Evolutionary conservation across 1,140 invertebrate species (phyloP), one percentile per base, ranked within the genome.

Genomic region (Caenorhabditis tropicalis): DNA sequence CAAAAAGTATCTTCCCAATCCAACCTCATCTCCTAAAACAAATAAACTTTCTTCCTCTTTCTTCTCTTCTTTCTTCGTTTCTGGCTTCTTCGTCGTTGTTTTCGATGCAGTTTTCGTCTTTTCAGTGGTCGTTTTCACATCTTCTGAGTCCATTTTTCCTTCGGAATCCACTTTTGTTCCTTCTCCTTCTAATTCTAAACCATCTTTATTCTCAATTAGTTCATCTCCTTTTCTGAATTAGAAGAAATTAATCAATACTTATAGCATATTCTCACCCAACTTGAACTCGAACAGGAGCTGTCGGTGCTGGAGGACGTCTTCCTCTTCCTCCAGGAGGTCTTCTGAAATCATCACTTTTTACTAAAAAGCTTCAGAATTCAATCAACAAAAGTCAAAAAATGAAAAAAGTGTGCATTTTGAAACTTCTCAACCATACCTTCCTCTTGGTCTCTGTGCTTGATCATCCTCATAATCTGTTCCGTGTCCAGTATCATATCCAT

Each of bases 131-230:
- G 10, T 19, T 21, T 33, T 60, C 6, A 4, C 29, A 15, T 19
- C 58, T 60, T 60, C 58, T 19, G 58, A 4, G 3, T 33, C 2
- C 1, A 4, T 21, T 19, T 12, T 33, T 31, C 58, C 58, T 60
- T 60, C 58, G 2, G 58, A 56, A 21, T 81, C 53, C 12, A 16
- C 48, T 1, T 19, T 16, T 2, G 7, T 16, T 56, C 58, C 33
- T 56, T 49, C 53, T 29, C n/a, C 51, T 56, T 0, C 49, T 10
- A 4, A 21, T 21, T 27, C 80, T 19, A 36, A 33, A 33, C 56
- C 79, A 70, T 65, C 36, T 82, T 29, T 46, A 79, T 36, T 53
- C 19, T 58, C 24, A 39, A 82, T 27, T n/a, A 43, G 33, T 39
- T 24, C 31, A 16, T 82, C 27, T 39, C 16, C 29, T 60, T 60